Base-by-base conservation (phyloP, 2,113 vertebrate species). In the Spea bombifrons region DNA sequence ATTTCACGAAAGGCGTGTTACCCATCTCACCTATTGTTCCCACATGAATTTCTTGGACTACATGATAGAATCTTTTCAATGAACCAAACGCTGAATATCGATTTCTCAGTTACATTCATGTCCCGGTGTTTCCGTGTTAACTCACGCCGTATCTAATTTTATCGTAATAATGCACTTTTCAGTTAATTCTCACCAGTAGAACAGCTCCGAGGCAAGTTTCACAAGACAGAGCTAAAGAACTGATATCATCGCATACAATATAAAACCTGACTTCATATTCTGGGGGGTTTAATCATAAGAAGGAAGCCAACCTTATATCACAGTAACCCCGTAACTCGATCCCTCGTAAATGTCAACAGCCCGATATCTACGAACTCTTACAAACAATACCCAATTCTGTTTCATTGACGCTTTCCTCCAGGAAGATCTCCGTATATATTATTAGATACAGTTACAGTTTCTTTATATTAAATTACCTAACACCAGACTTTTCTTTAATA, bases 381-480 rank as follows among this genome's bases (percentile, higher is more conserved):
- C 47, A 65, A 8, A 75, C 73, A 75, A 61, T 75, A 12, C 13
- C 47, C 6, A n/a, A 43, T 45, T 7, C 12, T 47, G 72, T 73
- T 47, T 48, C 57, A 47, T 68, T 46, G 6, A 68, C 47, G 63
- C 46, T 48, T 61, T 30, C 57, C 72, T 63, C 45, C 3, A 45
- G 45, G 57, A 73, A 48, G 57, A 17, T 48, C 4, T 63, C 3
- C 15, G 12, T 68, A 68, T 47, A 13, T 44, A 3, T 3, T 4
- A 47, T 63, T 63, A 48, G 44, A 63, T 73, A 61, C 45, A 16
- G 72, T 48, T 63, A 61, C 72, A 15, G 44, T 73, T 63, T 61
- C 15, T 45, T 3, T 9, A 73, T 73, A 73, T 73, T 43, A n/a
- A n/a, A n/a, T 73, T 73, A 63, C 72, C 5, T 61, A 1, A 1